These are phyloP conservation scores for Pheosia gnoma DNA, from an alignment of 2,888 invertebrate species.

Conservation along the genomic window DNA sequence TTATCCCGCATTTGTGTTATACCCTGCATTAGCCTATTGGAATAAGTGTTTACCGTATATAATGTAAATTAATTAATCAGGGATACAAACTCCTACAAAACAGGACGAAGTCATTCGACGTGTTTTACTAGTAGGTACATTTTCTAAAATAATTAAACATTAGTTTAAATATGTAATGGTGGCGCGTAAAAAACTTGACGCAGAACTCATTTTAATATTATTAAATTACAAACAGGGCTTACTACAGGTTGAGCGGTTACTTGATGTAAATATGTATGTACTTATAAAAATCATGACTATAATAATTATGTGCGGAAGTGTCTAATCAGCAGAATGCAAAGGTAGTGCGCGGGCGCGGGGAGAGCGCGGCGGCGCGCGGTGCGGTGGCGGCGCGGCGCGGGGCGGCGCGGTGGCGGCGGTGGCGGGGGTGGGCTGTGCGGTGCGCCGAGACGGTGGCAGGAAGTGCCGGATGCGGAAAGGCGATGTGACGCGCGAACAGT, in stretches of 20 bases:
- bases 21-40: too few relatives aligned
- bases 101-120: too few relatives aligned
- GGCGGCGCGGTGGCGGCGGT: constrained; percentile 25
- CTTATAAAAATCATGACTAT: constrained; percentile 1
- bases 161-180: too few relatives aligned
- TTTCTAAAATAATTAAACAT: too few relatives aligned
- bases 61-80: too few relatives aligned
- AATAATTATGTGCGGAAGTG: constrained; percentile 44
- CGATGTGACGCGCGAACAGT: constrained; percentile 33
- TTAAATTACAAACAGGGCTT: not conserved
- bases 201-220: too few relatives aligned
- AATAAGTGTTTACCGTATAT: too few relatives aligned
- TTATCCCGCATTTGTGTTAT: too few relatives aligned
- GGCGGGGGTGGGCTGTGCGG: constrained; percentile 27
- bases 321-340: constrained; percentile 45
- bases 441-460: constrained; percentile 35
- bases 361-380: constrained; percentile 13
- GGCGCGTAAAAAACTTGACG: too few relatives aligned
- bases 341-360: constrained; percentile 22
- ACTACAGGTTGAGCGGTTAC: not conserved
- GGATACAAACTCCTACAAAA: too few relatives aligned
- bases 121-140: too few relatives aligned
- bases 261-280: not conserved
- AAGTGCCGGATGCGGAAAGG: constrained; percentile 55
- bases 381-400: constrained; percentile 15